Base-by-base conservation (phyloP, 2,888 invertebrate genomes). In the Agonum fuliginosum region DNA sequence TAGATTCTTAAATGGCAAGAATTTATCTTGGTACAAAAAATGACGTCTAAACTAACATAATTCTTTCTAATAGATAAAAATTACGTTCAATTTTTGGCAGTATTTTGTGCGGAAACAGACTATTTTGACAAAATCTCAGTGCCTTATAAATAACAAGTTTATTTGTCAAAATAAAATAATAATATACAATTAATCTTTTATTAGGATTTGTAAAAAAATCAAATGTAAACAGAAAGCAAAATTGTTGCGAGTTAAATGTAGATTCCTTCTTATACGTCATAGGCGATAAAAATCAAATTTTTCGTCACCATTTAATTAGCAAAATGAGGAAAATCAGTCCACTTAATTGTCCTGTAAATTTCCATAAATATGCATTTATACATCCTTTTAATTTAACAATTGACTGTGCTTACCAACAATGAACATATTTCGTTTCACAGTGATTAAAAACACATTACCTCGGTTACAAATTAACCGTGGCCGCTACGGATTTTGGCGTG, bases 361-460 rank as follows among this genome's bases (percentile, higher is more conserved):
- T 62, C 34, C 62, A 62, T 62, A 62, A 62, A 62, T 62, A 34
- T 17, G 17, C 30, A 62, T 62, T 37, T 6, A 34, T 4, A 34
- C 12, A 62, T 3, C 34, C 8, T 62, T 17, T 62, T 62, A 41
- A 41, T 67, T 22, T 41, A 67, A 67, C 22, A 67, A 37, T 67
- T 30, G 12, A 17, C 17, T 46, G 14, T 27, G 54, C 54, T 27
- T 30, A 30, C 5, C 27, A 62, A 62, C 30, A 62, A 62, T 62
- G 6, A 30, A 17, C 30, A 24, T 37, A 67, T 22, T 30, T 24
- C 14, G n/a, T 17, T 37, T 17, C 30, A 1, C 8, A 14, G 37
- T 37, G 30, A 72, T 72, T 72, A 72, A 72, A 72, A 72, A 51
- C 12, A 72, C 37, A 72, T 72, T 54, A 51, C n/a, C 37, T 3